phyloP scores from a whole-genome alignment of 1,140 invertebrate species.

The Zaprionus taronus region DNA sequence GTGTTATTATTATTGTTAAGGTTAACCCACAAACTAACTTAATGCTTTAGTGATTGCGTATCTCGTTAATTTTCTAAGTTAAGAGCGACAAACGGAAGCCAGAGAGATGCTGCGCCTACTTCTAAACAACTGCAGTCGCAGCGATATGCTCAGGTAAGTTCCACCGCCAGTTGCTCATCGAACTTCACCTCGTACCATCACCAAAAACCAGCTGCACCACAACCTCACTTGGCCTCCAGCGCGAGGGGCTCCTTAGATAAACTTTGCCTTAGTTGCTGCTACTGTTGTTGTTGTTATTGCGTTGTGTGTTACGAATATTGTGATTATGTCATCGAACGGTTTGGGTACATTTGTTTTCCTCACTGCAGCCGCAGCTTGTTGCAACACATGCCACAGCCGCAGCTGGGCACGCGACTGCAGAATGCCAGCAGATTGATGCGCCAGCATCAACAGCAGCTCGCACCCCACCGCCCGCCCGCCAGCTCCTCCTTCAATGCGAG shows the following conservation, averaged over 20 bases:
- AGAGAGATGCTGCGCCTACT: constrained; percentile 74
- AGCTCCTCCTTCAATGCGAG: constrained; percentile 10
- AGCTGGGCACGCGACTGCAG: constrained; percentile 45
- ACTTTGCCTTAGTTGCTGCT: constrained; percentile 1
- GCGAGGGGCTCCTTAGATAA: constrained; percentile 2
- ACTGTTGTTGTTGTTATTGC: not conserved
- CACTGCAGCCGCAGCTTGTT: constrained; percentile 62
- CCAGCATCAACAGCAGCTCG: constrained; percentile 39
- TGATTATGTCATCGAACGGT: constrained; percentile 66
- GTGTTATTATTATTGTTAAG: constrained; percentile 56
- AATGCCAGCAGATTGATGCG: constrained; percentile 68
- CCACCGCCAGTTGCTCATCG: not conserved
- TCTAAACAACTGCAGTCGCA: constrained; percentile 61
- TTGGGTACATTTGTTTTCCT: constrained; percentile 9
- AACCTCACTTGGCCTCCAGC: not conserved
- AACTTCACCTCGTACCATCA: not conserved
- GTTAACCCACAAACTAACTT: constrained; percentile 51
- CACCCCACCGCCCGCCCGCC: not conserved
- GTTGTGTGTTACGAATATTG: constrained; percentile 2
- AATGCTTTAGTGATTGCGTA: constrained; percentile 67
- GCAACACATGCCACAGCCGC: constrained; percentile 48
- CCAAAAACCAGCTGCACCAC: not conserved
- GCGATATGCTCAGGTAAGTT: constrained; percentile 60
- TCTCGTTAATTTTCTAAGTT: constrained; percentile 46
- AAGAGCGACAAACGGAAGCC: constrained; percentile 39